A percentile compares a stretch with the other conserved stretches of the same genome.
These are phyloP conservation scores for Allygus modestus DNA, from an alignment of 2,888 invertebrate genomes.

Conservation along the genomic window DNA sequence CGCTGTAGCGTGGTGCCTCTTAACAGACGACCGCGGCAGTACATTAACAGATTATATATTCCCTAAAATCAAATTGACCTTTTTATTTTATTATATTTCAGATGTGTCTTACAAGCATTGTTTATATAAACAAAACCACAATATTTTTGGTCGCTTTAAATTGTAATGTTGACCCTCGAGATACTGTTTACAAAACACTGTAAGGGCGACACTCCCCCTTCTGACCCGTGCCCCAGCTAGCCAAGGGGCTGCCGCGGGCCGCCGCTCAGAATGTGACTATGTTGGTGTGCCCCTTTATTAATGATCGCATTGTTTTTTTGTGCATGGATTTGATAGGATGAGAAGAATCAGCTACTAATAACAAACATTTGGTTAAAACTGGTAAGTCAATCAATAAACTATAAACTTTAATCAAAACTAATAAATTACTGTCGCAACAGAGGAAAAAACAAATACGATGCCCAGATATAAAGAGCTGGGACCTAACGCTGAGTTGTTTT, in stretches of 20 bases:
- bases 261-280: conserved; percentile 50
- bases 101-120: too few species aligned
- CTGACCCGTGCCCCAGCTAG: neutral
- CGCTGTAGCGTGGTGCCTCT: too few species aligned
- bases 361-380: conserved; percentile 98
- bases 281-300: conserved; percentile 59
- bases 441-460: conserved; percentile 64
- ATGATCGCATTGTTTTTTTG: conserved; percentile 69
- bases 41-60: too few species aligned
- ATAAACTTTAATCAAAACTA: conserved; percentile 64
- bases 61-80: too few species aligned
- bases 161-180: too few species aligned
- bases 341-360: conserved; percentile 97
- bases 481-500: conserved; percentile 32
- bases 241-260: conserved; percentile 18
- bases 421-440: conserved; percentile 59
- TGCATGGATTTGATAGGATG: conserved; percentile 83
- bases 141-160: too few species aligned
- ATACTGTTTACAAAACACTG: too few species aligned
- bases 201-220: neutral
- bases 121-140: too few species aligned
- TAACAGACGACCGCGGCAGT: too few species aligned
- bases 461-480: conserved; percentile 61
- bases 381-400: conserved; percentile 81
- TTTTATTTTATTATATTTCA: too few species aligned